Evolutionary conservation across 53 echinoderm and acorn worm species (phyloP).

Genomic region (Crossaster papposus): DNA sequence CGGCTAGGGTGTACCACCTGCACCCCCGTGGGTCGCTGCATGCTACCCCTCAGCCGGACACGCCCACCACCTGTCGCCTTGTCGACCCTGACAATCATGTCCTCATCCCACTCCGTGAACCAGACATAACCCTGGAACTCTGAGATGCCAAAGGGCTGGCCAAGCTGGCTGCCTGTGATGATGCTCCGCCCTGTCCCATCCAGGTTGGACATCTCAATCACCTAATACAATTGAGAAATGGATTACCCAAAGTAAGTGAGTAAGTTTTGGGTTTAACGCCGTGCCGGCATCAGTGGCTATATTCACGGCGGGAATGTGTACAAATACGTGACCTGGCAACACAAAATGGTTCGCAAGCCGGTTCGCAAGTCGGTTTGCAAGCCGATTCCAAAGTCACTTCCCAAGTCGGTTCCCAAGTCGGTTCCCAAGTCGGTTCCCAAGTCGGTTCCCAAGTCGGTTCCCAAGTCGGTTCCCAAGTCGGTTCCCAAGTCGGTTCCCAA

Average conservation of each 20-base stretch:
- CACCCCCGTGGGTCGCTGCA: constrained; percentile 65
- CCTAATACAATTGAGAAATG: background rate
- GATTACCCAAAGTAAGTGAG: background rate
- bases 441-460: too few relatives aligned
- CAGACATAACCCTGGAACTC: constrained; percentile 75
- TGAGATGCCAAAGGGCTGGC: constrained; percentile 81
- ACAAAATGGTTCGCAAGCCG: too few relatives aligned
- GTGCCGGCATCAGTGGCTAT: too few relatives aligned
- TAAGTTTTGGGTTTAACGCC: too few relatives aligned
- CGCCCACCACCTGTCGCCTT: constrained; percentile 57
- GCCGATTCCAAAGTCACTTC: too few relatives aligned
- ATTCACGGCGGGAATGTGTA: too few relatives aligned
- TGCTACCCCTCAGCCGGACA: constrained; percentile 72
- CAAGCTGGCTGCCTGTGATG: constrained; percentile 28
- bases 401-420: too few relatives aligned
- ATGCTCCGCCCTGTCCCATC: constrained; percentile 69
- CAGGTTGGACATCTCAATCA: constrained; percentile 70
- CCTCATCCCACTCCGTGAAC: constrained; percentile 79
- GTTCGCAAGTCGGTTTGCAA: too few relatives aligned
- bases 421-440: too few relatives aligned
- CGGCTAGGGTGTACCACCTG: constrained; percentile 70
- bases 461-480: too few relatives aligned
- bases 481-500: too few relatives aligned
- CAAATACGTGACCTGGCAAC: too few relatives aligned
- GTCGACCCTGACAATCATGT: constrained; percentile 77